Evolutionary conservation across 2,888 invertebrate genomes (phyloP).

Genomic region (Drosophila antonietae): DNA sequence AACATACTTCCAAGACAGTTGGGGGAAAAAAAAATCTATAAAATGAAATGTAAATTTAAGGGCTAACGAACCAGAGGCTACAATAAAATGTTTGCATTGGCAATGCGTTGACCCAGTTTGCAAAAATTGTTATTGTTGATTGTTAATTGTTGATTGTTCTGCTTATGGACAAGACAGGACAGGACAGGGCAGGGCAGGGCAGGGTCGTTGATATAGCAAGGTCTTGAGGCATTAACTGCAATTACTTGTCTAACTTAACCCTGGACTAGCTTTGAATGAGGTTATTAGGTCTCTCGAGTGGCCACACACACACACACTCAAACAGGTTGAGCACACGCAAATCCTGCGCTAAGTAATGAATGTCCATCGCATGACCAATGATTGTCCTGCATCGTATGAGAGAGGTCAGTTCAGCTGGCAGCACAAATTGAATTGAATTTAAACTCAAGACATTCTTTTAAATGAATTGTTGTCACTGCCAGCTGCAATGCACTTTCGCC

Average conservation of each 20-base stretch:
- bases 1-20: background rate
- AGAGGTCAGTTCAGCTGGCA: slow-evolving; percentile 15
- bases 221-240: slow-evolving; percentile 54
- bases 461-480: slow-evolving; percentile 18
- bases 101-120: slow-evolving; percentile 74
- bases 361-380: slow-evolving; percentile 27
- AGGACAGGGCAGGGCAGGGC: slow-evolving; percentile 5
- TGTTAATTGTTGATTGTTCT: slow-evolving; percentile 61
- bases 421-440: slow-evolving; percentile 45
- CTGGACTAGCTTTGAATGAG: slow-evolving; percentile 36
- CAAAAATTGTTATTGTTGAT: slow-evolving; percentile 35
- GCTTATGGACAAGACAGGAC: slow-evolving; percentile 32
- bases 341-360: slow-evolving; percentile 41
- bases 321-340: slow-evolving; percentile 41
- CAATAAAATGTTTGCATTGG: slow-evolving; percentile 41
- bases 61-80: background rate
- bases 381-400: slow-evolving; percentile 6
- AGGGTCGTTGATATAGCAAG: slow-evolving; percentile 43
- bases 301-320: slow-evolving; percentile 1
- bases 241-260: slow-evolving; percentile 48
- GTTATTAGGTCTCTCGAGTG: slow-evolving; percentile 29
- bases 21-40: background rate
- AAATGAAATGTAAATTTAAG: slow-evolving; percentile 10
- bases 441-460: slow-evolving; percentile 25
- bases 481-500: slow-evolving; percentile 34